Evolutionary conservation across 2,888 invertebrate species (phyloP).

Genomic region (Trissonchulus sp.): DNA sequence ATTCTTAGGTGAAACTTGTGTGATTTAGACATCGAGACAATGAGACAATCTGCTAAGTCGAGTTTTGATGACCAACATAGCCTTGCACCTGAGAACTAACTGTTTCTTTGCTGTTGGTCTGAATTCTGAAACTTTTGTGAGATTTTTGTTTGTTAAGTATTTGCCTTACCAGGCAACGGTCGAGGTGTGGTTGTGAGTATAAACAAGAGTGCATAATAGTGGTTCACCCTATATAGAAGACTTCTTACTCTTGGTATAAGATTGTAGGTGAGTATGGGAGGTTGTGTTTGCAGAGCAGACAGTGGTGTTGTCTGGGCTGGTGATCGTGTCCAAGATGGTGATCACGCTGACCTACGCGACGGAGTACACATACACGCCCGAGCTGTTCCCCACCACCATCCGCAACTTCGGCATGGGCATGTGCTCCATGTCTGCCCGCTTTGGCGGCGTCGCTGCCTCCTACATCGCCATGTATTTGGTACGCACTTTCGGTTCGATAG

Average conservation of each 20-base stretch:
- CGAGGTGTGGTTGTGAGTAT: background rate
- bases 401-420: slow-evolving; percentile 78
- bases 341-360: slow-evolving; percentile 76
- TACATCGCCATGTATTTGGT: slow-evolving; percentile 62
- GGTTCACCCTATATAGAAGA: too few relatives aligned
- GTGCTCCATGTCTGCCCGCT: slow-evolving; percentile 73
- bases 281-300: too few relatives aligned
- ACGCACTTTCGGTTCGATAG: too few relatives aligned
- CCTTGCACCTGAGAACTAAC: too few relatives aligned
- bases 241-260: slow-evolving; percentile 2
- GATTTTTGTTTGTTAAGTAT: too few relatives aligned
- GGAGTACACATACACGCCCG: slow-evolving; percentile 77
- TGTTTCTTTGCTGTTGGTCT: too few relatives aligned
- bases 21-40: too few relatives aligned
- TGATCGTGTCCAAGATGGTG: slow-evolving; percentile 70
- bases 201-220: background rate
- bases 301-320: slow-evolving; percentile 55
- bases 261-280: too few relatives aligned
- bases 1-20: too few relatives aligned
- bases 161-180: background rate
- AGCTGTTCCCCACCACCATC: slow-evolving; percentile 79
- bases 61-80: too few relatives aligned
- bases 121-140: too few relatives aligned
- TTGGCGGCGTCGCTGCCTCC: slow-evolving; percentile 78
- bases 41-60: too few relatives aligned